phyloP scores from a whole-genome alignment of 2,797 vertebrate species.

The Heterohyrax brucei region DNA sequence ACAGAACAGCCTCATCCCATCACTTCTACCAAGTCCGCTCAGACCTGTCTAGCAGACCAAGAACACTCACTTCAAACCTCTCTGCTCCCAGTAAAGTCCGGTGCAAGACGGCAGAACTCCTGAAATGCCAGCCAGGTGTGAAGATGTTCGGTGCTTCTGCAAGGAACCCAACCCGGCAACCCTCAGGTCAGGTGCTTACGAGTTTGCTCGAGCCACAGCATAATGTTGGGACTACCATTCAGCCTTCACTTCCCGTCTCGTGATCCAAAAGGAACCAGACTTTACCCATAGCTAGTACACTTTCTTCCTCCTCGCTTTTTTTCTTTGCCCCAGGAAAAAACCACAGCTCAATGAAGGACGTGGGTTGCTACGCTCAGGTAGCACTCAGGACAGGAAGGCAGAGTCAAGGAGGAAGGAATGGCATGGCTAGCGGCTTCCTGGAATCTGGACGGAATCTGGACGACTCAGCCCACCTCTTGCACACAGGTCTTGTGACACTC shows the following conservation, averaged over 20 bases:
- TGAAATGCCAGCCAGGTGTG: conserved; percentile 22
- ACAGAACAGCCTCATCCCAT: conserved; percentile 27
- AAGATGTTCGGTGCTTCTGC: conserved; percentile 15
- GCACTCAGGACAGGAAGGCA: not conserved
- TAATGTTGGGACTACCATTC: not conserved
- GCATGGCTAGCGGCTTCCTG: not conserved
- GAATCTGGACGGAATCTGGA: conserved; percentile 47
- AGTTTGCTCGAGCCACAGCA: not conserved
- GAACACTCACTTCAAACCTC: conserved; percentile 41
- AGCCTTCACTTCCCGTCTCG: conserved; percentile 2
- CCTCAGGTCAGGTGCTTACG: conserved; percentile 7
- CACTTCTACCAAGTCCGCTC: not conserved
- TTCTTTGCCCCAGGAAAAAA: conserved; percentile 45
- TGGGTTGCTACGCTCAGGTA: not conserved
- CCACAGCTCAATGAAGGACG: not conserved
- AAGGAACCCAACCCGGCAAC: not conserved
- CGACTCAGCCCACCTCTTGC: not conserved
- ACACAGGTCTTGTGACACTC: not conserved
- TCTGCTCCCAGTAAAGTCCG: not conserved
- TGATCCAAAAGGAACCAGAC: conserved; percentile 21
- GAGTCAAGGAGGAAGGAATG: not conserved
- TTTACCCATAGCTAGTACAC: conserved; percentile 1
- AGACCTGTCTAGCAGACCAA: not conserved
- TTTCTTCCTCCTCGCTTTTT: not conserved
- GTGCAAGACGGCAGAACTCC: not conserved